Conservation (phyloP, 2,888 invertebrate genomes). For the Atethmia centrago region DNA sequence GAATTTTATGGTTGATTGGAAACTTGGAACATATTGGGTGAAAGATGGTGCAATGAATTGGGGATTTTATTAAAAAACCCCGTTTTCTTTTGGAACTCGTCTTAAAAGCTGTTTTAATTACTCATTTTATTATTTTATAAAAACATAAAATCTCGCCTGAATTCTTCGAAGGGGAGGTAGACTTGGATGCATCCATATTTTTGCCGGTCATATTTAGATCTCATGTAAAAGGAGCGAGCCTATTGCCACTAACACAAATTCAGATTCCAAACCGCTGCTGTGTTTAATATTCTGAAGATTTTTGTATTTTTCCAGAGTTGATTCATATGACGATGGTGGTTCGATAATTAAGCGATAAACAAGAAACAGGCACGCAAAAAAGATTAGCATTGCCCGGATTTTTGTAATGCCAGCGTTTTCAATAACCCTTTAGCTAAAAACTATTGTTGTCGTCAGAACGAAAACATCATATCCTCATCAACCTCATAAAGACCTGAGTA, state of each 20-base stretch:
- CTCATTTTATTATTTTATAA: neutral
- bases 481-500: too few species aligned
- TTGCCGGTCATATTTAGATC: neutral
- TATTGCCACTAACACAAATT: neutral
- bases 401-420: too few species aligned
- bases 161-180: neutral
- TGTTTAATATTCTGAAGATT: too few species aligned
- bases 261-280: too few species aligned
- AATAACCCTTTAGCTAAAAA: too few species aligned
- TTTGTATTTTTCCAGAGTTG: too few species aligned
- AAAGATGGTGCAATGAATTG: slow-evolving; percentile 1
- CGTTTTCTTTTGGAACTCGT: neutral
- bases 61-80: neutral
- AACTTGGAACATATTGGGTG: slow-evolving; percentile 16
- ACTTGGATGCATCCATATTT: neutral
- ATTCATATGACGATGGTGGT: too few species aligned
- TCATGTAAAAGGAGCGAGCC: neutral
- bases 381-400: too few species aligned
- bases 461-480: too few species aligned
- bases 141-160: neutral
- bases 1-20: slow-evolving; percentile 44
- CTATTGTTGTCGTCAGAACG: too few species aligned
- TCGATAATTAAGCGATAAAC: too few species aligned
- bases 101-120: neutral
- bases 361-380: too few species aligned